Percentiles rank a stretch among this genome's conserved stretches.
Evolutionary conservation across 2,113 vertebrate genomes (phyloP).

Genomic region (Nothocercus nigrocapillus): DNA sequence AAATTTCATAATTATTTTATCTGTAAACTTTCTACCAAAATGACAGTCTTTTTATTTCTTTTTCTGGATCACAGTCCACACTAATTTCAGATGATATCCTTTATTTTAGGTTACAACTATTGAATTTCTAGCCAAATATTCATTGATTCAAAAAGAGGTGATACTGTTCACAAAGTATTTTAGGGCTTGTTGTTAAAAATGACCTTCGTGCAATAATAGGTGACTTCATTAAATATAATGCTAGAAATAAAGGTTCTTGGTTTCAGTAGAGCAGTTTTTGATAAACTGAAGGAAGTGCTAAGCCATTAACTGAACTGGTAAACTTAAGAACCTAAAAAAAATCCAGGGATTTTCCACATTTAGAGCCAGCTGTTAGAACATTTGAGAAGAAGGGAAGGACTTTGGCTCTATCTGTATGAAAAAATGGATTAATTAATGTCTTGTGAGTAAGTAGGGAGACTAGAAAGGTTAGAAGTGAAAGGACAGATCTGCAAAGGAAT

Average conservation of each 20-base stretch:
- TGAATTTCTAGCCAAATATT: constrained; percentile 13
- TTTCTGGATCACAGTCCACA: constrained; percentile 19
- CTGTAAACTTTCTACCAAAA: background rate
- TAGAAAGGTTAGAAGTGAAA: background rate
- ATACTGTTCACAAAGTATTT: background rate
- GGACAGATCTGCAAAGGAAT: background rate
- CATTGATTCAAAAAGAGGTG: background rate
- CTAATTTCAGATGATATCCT: background rate
- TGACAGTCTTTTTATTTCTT: background rate
- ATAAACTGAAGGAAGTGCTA: background rate
- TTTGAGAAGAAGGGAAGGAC: background rate
- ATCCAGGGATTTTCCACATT: background rate
- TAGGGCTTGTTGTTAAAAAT: constrained; percentile 31
- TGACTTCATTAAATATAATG: constrained; percentile 26
- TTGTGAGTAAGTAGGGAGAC: background rate
- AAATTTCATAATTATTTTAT: background rate
- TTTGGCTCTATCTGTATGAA: background rate
- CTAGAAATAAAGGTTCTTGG: background rate
- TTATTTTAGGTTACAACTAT: background rate
- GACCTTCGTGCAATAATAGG: constrained; percentile 45
- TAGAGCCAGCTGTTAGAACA: background rate
- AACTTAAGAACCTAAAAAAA: background rate
- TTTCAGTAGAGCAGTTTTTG: background rate
- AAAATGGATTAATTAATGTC: fast-evolving
- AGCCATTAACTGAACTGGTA: background rate